Evolutionary conservation across 2,888 invertebrate genomes (phyloP), one percentile per base, ranked within the genome.

Genomic region (Lypha dubia): DNA sequence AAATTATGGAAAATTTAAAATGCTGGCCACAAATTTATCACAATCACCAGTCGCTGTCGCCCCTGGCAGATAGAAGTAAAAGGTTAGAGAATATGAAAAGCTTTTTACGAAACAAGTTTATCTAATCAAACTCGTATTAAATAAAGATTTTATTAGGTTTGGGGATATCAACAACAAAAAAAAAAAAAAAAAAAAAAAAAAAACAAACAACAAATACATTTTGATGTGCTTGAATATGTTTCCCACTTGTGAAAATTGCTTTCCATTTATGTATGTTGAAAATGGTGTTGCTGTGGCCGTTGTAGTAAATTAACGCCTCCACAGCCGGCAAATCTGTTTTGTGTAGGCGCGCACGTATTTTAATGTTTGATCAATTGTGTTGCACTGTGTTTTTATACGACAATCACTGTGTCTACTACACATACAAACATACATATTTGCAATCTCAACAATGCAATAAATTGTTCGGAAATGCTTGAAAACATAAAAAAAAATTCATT

Each of bases 241-340:
- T 20, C 17, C 20, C 53, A 28, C 63, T 22, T 20, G n/a, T 20
- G 8, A 62, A 44, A 13, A 41, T 75, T 63, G 17, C 8, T 38
- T 15, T 1, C 24, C 17, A 28, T 65, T 44, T 51, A n/a, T 65
- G 38, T 38, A 7, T 24, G n/a, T 4, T 35, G 53, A n/a, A 20
- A 35, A 49, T 32, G 38, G 38, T 35, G 0, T 73, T 74, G 46
- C 38, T 58, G 17, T 62, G n/a, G 13, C 38, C 24, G 44, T 41
- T 53, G 75, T 62, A 60, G 67, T 80, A 76, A 60, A 84, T 73
- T 71, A 67, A 80, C 84, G 71, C 84, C 84, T 32, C 70, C 83
- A 79, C n/a, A n/a, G n/a, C 22, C 68, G 58, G 20, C 41, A 35
- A 56, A 41, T 56, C 44, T 51, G 44, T 56, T 22, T 56, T 41